A percentile compares a stretch with the other conserved stretches of the same genome.
Evolutionary conservation across 2,113 vertebrate genomes (phyloP).

Genomic region (Halcyon malimbica): DNA sequence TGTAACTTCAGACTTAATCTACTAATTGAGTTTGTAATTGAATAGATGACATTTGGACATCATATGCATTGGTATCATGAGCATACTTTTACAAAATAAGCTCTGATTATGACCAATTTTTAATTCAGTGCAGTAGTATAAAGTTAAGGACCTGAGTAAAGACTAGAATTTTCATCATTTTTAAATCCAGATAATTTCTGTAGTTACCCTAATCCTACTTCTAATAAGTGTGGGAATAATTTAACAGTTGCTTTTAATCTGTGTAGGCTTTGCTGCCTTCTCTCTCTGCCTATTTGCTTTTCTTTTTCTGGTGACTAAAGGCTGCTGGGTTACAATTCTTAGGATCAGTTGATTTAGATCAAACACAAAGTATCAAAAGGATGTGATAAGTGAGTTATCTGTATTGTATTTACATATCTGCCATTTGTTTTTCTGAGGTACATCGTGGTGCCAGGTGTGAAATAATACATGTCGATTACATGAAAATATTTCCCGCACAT

Average conservation of each 20-base stretch:
- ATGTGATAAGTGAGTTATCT: neutral
- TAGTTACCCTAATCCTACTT: neutral
- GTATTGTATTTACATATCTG: neutral
- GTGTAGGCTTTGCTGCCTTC: neutral
- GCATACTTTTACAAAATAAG: neutral
- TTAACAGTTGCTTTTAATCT: neutral
- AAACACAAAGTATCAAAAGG: neutral
- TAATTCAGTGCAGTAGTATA: neutral
- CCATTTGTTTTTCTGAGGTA: neutral
- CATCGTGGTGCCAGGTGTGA: neutral
- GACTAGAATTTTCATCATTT: neutral
- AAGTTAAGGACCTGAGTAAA: neutral
- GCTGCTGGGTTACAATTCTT: neutral
- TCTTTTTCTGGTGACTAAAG: neutral
- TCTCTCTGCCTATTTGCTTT: neutral
- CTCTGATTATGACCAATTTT: neutral
- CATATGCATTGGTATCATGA: neutral
- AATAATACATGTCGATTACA: neutral
- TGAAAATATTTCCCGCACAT: neutral
- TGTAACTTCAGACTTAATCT: neutral
- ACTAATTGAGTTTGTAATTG: neutral
- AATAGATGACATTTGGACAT: neutral
- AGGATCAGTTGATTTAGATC: neutral
- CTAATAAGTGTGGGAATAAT: neutral
- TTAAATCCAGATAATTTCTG: neutral